phyloP scores from a whole-genome alignment of 1,140 invertebrate species.

The Mycetomoellerius zeteki region DNA sequence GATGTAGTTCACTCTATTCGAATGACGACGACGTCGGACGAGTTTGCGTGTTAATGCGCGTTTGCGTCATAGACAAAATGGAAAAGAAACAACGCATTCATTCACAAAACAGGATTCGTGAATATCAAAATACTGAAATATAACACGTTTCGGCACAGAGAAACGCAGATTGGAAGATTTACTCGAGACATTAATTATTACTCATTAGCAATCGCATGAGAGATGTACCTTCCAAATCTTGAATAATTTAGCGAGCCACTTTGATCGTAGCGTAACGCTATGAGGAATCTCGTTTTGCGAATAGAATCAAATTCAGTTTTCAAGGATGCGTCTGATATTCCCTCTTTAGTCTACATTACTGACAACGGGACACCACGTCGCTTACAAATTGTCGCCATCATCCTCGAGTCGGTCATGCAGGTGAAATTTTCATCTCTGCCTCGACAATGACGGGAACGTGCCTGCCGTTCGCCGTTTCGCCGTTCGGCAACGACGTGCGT shows the following conservation, averaged over 20 bases:
- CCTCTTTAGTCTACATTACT: background rate
- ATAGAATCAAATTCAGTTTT: background rate
- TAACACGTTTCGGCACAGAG: background rate
- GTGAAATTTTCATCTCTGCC: slow-evolving; percentile 37
- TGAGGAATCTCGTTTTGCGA: background rate
- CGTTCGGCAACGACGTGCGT: slow-evolving; percentile 7
- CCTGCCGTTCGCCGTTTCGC: slow-evolving; percentile 1
- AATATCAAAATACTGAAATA: background rate
- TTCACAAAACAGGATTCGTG: background rate
- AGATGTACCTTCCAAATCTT: background rate
- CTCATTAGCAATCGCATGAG: background rate
- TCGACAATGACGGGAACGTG: slow-evolving; percentile 36
- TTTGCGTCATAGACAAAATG: too few species aligned
- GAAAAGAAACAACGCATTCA: background rate
- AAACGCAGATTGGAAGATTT: background rate
- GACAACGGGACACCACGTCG: background rate
- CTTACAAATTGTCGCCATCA: slow-evolving; percentile 33
- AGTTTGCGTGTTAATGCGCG: too few species aligned
- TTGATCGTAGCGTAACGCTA: background rate
- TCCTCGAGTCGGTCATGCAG: slow-evolving; percentile 17
- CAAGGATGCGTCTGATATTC: background rate
- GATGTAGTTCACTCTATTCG: too few species aligned
- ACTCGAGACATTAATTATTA: background rate
- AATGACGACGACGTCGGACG: too few species aligned
- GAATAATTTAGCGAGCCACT: background rate